These are phyloP conservation scores for Glyphotaelius pellucidus DNA, from an alignment of 2,888 invertebrate species.

Conservation along the genomic window DNA sequence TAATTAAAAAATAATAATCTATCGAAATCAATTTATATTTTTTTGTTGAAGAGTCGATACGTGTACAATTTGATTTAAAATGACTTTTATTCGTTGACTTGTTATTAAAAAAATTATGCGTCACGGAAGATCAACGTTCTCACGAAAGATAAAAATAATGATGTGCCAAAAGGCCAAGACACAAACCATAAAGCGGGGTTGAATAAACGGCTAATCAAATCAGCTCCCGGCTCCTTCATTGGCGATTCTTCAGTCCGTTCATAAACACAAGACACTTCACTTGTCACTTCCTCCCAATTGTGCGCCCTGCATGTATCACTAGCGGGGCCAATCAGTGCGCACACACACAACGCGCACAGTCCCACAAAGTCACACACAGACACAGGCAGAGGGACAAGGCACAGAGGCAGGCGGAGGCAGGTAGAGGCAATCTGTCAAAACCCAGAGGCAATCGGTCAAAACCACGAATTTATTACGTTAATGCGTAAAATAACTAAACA, in stretches of 20 bases:
- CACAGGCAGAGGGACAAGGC: not conserved
- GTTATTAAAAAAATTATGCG: not conserved
- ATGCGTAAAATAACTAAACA: too few species aligned
- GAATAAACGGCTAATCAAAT: constrained; percentile 65
- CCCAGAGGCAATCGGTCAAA: too few species aligned
- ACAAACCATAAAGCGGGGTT: constrained; percentile 60
- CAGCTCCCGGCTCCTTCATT: constrained; percentile 56
- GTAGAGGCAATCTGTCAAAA: too few species aligned
- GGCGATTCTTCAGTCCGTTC: constrained; percentile 33
- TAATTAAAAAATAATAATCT: too few species aligned
- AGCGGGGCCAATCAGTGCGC: constrained; percentile 26
- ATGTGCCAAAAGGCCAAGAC: not conserved
- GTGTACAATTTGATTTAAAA: too few species aligned
- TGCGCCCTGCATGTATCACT: constrained; percentile 32
- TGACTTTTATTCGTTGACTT: not conserved
- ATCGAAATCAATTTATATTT: too few species aligned
- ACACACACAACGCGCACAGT: not conserved
- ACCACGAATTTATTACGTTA: too few species aligned
- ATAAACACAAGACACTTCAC: constrained; percentile 40
- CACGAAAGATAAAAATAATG: not conserved
- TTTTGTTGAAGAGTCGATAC: too few species aligned
- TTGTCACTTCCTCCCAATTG: constrained; percentile 63
- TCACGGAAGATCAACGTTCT: not conserved
- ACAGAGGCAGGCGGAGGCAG: not conserved
- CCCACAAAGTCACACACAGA: not conserved